Percentiles rank a stretch among this genome's conserved stretches.
Evolutionary conservation across 2,113 vertebrate genomes (phyloP).

Genomic region (Tachysurus vachellii): DNA sequence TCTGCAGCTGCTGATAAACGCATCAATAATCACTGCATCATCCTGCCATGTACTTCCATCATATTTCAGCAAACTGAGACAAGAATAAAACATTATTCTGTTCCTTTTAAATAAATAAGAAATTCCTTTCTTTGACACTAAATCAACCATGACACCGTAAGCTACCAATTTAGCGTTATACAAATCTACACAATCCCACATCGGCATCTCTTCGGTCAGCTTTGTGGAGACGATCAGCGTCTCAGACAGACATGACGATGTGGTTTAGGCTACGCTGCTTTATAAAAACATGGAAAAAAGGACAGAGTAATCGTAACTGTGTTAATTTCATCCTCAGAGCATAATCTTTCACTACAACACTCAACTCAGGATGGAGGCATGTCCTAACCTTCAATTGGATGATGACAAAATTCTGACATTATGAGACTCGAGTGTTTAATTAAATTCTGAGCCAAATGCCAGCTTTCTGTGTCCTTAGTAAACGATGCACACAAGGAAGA

Average conservation of each 20-base stretch:
- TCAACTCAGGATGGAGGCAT: background rate
- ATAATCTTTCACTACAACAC: background rate
- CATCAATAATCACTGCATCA: background rate
- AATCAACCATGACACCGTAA: background rate
- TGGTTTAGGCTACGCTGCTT: background rate
- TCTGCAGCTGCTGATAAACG: constrained; percentile 2
- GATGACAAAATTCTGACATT: background rate
- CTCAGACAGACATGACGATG: background rate
- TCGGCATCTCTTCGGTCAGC: background rate
- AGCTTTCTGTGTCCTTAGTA: background rate
- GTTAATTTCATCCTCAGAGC: background rate
- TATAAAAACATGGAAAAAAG: background rate
- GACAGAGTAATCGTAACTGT: background rate
- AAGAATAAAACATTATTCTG: background rate
- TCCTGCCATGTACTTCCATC: background rate
- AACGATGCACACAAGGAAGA: background rate
- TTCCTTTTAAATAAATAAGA: background rate
- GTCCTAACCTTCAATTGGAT: background rate
- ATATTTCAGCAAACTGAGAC: background rate
- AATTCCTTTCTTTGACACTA: background rate
- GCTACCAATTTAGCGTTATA: background rate
- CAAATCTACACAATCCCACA: background rate
- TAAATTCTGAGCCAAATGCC: background rate
- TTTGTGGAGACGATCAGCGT: background rate
- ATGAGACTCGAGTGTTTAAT: background rate